Evolutionary conservation across 2,113 vertebrate species (phyloP).

Genomic region (Sinocyclocheilus anophthalmus): DNA sequence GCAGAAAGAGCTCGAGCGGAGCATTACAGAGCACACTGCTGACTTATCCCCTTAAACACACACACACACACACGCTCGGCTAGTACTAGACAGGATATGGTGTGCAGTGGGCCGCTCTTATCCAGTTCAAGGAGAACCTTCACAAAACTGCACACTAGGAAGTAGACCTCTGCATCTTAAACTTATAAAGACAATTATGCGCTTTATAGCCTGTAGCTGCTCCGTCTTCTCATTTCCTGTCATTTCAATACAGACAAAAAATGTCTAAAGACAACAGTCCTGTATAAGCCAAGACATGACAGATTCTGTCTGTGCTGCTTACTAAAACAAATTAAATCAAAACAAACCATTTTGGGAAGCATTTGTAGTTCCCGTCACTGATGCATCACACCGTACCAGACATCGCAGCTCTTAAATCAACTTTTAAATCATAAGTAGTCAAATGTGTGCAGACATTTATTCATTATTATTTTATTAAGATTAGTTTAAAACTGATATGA

Average conservation of each 20-base stretch:
- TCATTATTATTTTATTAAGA: not conserved
- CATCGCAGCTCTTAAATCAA: not conserved
- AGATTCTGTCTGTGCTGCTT: slow-evolving; percentile 29
- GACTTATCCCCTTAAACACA: slow-evolving; percentile 70
- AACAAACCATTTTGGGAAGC: not conserved
- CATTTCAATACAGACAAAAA: not conserved
- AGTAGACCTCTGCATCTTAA: slow-evolving; percentile 9
- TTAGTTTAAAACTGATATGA: not conserved
- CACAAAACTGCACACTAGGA: slow-evolving; percentile 15
- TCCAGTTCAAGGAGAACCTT: slow-evolving; percentile 30
- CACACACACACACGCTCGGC: slow-evolving; percentile 48
- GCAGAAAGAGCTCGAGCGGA: slow-evolving; percentile 78
- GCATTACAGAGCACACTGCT: slow-evolving; percentile 77
- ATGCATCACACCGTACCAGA: not conserved
- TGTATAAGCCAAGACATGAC: slow-evolving; percentile 30
- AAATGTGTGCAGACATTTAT: not conserved
- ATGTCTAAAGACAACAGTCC: not conserved
- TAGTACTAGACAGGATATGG: slow-evolving; percentile 43
- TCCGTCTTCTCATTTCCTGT: not conserved
- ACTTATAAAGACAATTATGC: slow-evolving; percentile 18
- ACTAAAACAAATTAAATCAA: slow-evolving; percentile 6
- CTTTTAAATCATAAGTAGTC: not conserved
- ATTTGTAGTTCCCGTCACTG: not conserved
- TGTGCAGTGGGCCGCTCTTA: slow-evolving; percentile 22
- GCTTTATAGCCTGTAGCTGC: slow-evolving; percentile 2